Conservation (phyloP, 2,888 invertebrate genomes). For the Epistrophe grossulariae region DNA sequence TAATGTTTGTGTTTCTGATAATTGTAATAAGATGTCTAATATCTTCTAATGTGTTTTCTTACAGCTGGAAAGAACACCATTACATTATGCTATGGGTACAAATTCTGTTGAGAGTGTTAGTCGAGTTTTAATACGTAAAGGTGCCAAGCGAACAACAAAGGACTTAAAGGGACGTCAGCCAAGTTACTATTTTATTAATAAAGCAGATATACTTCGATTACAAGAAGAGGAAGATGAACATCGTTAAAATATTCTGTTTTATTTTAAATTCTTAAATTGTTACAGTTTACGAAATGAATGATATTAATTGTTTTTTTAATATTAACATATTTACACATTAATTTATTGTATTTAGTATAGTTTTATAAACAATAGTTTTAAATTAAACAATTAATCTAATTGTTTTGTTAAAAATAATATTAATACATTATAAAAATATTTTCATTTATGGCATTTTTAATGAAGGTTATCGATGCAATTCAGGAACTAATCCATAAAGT, state of each 20-base stretch:
- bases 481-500: no score
- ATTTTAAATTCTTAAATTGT: slow-evolving; percentile 23
- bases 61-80: slow-evolving; percentile 93
- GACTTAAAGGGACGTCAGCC: slow-evolving; percentile 95
- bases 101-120: slow-evolving; percentile 93
- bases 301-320: not conserved
- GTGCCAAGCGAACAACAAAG: slow-evolving; percentile 92
- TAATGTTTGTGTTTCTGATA: no score
- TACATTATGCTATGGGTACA: slow-evolving; percentile 96
- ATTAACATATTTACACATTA: not conserved
- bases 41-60: not conserved
- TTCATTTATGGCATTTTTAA: no score
- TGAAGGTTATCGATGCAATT: no score
- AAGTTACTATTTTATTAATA: slow-evolving; percentile 96
- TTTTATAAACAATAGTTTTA: not conserved
- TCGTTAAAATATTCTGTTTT: slow-evolving; percentile 77
- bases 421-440: not conserved
- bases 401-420: not conserved
- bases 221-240: slow-evolving; percentile 91
- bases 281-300: slow-evolving; percentile 42
- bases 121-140: slow-evolving; percentile 91
- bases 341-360: slow-evolving; percentile 4
- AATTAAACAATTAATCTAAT: not conserved
- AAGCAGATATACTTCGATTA: slow-evolving; percentile 92
- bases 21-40: no score